Evolutionary conservation across 2,888 invertebrate genomes (phyloP).

Genomic region (Cotesia congregata): DNA sequence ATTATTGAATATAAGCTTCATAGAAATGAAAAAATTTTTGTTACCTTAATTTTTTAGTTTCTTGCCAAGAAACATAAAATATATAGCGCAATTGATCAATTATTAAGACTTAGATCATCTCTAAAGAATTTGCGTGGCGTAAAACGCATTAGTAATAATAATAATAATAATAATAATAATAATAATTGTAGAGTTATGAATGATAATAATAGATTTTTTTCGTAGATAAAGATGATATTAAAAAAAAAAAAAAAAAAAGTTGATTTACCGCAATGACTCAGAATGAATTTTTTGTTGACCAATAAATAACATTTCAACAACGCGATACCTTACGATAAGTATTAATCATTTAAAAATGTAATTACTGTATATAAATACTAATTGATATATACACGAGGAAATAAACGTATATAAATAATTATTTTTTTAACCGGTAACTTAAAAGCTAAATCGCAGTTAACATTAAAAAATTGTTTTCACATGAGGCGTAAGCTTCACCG

Average conservation of each 20-base stretch:
- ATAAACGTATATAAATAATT: not conserved
- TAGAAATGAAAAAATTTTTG: too few species aligned
- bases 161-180: too few species aligned
- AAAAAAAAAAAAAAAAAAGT: not conserved
- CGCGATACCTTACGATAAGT: not conserved
- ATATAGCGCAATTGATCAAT: too few species aligned
- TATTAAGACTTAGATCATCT: too few species aligned
- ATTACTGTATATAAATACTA: conserved; percentile 1
- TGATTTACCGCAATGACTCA: conserved; percentile 1
- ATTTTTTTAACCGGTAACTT: not conserved
- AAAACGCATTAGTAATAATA: too few species aligned
- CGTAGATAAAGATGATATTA: too few species aligned
- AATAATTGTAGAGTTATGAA: too few species aligned
- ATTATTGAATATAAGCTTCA: too few species aligned
- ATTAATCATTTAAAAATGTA: conserved; percentile 1
- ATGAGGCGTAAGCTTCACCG: not conserved
- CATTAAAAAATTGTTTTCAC: not conserved
- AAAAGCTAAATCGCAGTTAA: not conserved
- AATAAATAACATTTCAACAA: conserved; percentile 1
- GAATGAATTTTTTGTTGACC: not conserved
- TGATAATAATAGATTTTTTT: too few species aligned
- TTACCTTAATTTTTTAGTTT: too few species aligned
- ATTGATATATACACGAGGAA: not conserved
- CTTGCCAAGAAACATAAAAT: too few species aligned
- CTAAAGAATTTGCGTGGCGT: too few species aligned